phyloP scores from a whole-genome alignment of 1,140 invertebrate genomes.

The Steinernema khuongi region DNA sequence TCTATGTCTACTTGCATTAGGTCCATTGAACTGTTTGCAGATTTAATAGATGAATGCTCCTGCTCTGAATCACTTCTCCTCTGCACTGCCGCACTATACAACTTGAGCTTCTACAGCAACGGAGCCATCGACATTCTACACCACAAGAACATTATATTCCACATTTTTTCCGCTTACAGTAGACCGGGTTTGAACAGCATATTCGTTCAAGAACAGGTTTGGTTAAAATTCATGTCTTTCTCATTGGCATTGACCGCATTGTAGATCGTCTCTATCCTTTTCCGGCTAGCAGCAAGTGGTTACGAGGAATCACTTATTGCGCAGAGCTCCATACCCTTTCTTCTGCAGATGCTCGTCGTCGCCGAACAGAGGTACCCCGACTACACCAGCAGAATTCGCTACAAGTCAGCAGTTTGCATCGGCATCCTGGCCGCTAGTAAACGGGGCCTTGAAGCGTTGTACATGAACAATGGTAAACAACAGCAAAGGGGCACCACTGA shows the following conservation, averaged over 20 bases:
- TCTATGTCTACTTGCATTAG: no score
- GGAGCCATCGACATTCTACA: slow-evolving; percentile 33
- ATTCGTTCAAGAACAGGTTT: slow-evolving; percentile 39
- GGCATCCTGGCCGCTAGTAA: slow-evolving; percentile 40
- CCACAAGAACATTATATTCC: slow-evolving; percentile 27
- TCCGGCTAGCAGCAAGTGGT: slow-evolving; percentile 36
- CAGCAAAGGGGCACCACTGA: neutral
- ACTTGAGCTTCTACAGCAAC: slow-evolving; percentile 29
- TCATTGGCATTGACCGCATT: neutral
- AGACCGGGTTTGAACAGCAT: slow-evolving; percentile 27
- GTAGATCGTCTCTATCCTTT: slow-evolving; percentile 40
- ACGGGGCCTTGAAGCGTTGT: slow-evolving; percentile 40
- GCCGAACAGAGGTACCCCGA: slow-evolving; percentile 32
- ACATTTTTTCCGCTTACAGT: neutral
- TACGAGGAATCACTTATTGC: slow-evolving; percentile 38
- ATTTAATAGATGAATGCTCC: slow-evolving; percentile 37
- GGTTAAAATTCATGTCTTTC: neutral
- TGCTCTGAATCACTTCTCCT: slow-evolving; percentile 40
- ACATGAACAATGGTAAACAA: slow-evolving; percentile 35
- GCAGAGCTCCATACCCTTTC: slow-evolving; percentile 36
- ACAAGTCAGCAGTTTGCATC: slow-evolving; percentile 47
- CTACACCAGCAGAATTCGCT: slow-evolving; percentile 43
- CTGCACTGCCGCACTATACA: slow-evolving; percentile 39
- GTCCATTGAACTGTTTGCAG: no score
- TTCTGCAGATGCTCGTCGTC: slow-evolving; percentile 41